A percentile compares a stretch with the other conserved stretches of the same genome.
Evolutionary conservation across 2,113 vertebrate species (phyloP).

Genomic region (Actenoides lindsayi): DNA sequence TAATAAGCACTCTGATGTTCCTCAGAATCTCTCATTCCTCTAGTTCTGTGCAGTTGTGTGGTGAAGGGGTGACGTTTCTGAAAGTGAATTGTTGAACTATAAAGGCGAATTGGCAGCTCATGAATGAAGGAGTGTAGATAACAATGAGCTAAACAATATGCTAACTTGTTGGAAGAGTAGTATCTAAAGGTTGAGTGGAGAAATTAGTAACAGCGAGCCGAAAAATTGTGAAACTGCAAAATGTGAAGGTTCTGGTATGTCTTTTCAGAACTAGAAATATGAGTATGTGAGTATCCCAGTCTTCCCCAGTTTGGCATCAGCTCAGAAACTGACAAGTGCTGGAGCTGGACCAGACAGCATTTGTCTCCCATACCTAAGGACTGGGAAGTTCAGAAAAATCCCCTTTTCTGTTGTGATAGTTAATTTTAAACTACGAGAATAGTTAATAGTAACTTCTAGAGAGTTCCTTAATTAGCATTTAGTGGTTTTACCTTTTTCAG

Average conservation of each 20-base stretch:
- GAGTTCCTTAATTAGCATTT: background rate
- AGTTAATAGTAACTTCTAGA: background rate
- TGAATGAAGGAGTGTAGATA: background rate
- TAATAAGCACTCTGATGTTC: background rate
- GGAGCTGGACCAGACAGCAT: rapidly evolving
- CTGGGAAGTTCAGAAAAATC: background rate
- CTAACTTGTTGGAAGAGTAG: background rate
- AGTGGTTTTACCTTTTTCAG: background rate
- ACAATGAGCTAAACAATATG: background rate
- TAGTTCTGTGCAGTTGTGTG: background rate
- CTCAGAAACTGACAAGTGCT: background rate
- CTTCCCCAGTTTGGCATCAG: background rate
- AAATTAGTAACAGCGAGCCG: background rate
- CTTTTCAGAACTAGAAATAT: background rate
- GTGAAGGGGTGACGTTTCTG: background rate
- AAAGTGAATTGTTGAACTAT: background rate
- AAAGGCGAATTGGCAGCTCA: background rate
- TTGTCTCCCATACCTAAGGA: background rate
- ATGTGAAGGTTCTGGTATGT: background rate
- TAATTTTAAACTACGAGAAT: background rate
- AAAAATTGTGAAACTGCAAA: background rate
- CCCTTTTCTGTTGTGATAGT: background rate
- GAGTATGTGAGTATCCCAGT: background rate
- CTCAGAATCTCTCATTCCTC: rapidly evolving
- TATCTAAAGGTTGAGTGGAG: background rate